Evolutionary conservation across 2,888 invertebrate species (phyloP), one percentile per base, ranked within the genome.

Genomic region (Sminthurinus aureus): DNA sequence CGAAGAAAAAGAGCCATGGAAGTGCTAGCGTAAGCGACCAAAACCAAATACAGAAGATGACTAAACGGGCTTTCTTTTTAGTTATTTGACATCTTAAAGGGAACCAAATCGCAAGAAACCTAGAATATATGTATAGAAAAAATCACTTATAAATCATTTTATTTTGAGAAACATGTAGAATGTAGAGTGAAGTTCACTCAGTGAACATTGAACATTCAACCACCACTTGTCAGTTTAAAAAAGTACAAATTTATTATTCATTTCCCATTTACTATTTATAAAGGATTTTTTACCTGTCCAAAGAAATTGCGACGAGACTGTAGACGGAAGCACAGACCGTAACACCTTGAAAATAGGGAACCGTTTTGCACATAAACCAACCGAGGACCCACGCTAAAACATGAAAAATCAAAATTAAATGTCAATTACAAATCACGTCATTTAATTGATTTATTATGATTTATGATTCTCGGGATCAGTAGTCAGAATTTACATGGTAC

Each of bases 41-140:
- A 4, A 79, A 8, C 79, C 79, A 79, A 22, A 79, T 79, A 15
- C 24, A 15, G 6, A 13, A 11, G 18, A 67, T 79, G 13, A 79
- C 22, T n/a, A 58, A 18, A 81, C 96, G 93, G 12, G 97, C 96
- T 15, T 96, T 94, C 81, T 94, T 93, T 89, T 96, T 96, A 77
- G 96, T 96, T 91, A 98, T 96, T 91, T 97, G 96, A 90, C 95
- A 94, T 90, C 96, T 96, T 89, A 98, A 91, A 0, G 97, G 96
- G 94, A 96, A 97, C 95, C 97, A 98, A 89, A 98, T 98, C 77
- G 97, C 97, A 89, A 98, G 92, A 90, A 97, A 97, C 92, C 97
- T 97, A 94, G 24, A 94, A 93, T 58, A 58, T 64, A 58, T 0
- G 73, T 52, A 13, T 9, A 20, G 15, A 58, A 9, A 20, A 11